phyloP scores from a whole-genome alignment of 2,888 invertebrate species.

The Seira ritae region DNA sequence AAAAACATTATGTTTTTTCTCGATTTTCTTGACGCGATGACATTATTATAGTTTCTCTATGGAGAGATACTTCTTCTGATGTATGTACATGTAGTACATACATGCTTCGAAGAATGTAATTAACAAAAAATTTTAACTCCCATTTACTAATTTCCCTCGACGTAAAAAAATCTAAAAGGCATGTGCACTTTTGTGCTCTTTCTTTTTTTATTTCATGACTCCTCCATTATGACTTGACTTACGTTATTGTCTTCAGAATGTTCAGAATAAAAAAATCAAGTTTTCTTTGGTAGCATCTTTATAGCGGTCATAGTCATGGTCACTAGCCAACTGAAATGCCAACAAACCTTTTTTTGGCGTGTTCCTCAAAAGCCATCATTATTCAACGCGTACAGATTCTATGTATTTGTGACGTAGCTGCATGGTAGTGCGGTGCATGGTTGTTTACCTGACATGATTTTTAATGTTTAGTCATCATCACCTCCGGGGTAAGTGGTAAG shows the following conservation, averaged over 20 bases:
- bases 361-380: slow-evolving; percentile 41
- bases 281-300: slow-evolving; percentile 51
- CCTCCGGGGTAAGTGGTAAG: too few relatives aligned
- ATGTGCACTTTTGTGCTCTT: not conserved
- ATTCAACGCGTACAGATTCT: slow-evolving; percentile 37
- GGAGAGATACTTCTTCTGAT: not conserved
- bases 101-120: too few relatives aligned
- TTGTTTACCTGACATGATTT: not conserved
- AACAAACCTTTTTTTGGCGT: slow-evolving; percentile 50
- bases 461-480: not conserved
- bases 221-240: too few relatives aligned
- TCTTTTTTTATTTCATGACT: not conserved
- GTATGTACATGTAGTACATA: not conserved
- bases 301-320: slow-evolving; percentile 60
- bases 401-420: too few relatives aligned
- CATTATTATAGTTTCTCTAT: not conserved
- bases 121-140: not conserved
- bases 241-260: not conserved
- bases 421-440: not conserved
- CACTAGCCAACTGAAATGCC: slow-evolving; percentile 59
- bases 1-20: not conserved
- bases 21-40: not conserved
- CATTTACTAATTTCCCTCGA: not conserved
- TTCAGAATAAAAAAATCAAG: too few relatives aligned
- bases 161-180: not conserved